Conservation (phyloP, 2,113 vertebrate species). For the Rutilus rutilus region DNA sequence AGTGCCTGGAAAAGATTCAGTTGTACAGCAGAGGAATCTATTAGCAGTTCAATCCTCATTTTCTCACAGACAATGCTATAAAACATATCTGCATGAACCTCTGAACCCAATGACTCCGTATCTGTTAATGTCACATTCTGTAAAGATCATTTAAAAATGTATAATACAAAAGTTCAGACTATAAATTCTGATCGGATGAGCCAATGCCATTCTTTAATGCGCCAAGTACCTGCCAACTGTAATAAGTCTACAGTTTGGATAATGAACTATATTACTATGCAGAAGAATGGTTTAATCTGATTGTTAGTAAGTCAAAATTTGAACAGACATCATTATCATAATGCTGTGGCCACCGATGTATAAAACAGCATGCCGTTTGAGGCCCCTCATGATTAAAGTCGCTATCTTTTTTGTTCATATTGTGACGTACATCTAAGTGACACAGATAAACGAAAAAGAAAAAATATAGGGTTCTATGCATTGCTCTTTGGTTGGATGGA, state of each 20-base stretch:
- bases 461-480: not conserved
- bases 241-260: not conserved
- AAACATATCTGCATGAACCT: constrained; percentile 28
- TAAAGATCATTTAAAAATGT: not conserved
- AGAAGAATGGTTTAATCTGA: not conserved
- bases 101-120: constrained; percentile 8
- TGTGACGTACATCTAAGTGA: not conserved
- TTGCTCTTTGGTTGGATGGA: not conserved
- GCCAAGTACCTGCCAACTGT: not conserved
- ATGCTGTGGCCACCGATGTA: not conserved
- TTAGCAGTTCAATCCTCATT: constrained; percentile 13
- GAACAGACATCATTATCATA: not conserved
- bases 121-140: not conserved
- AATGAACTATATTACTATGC: not conserved
- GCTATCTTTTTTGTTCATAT: not conserved
- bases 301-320: not conserved
- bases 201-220: not conserved
- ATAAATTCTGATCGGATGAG: not conserved
- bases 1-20: constrained; percentile 18
- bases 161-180: not conserved
- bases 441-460: not conserved
- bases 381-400: not conserved
- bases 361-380: not conserved
- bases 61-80: constrained; percentile 23
- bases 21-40: constrained; percentile 31